These are phyloP conservation scores for Microplitis demolitor DNA, from an alignment of 1,140 invertebrate species.

Conservation along the genomic window DNA sequence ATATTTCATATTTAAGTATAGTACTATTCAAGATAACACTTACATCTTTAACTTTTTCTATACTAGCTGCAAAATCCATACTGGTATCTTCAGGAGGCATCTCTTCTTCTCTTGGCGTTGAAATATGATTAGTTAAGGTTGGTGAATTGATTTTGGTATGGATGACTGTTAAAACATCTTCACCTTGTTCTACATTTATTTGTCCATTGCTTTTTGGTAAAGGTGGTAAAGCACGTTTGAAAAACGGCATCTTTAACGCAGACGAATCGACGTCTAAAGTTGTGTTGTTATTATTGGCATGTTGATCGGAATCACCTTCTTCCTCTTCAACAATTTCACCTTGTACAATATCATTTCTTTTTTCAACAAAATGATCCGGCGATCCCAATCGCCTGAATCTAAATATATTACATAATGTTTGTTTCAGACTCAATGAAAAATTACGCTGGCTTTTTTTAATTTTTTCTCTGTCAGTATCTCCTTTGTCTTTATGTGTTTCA, in stretches of 20 bases:
- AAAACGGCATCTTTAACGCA: slow-evolving; percentile 61
- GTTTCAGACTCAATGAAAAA: slow-evolving; percentile 77
- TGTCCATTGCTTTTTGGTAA: slow-evolving; percentile 68
- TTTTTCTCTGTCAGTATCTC: slow-evolving; percentile 62
- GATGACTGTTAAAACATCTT: slow-evolving; percentile 48
- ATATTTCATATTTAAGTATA: no score
- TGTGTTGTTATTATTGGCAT: slow-evolving; percentile 53
- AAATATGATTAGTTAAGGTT: slow-evolving; percentile 43
- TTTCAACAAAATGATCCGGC: slow-evolving; percentile 56
- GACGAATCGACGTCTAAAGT: slow-evolving; percentile 42
- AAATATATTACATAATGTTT: slow-evolving; percentile 84
- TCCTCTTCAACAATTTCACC: slow-evolving; percentile 61
- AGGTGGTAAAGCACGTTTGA: slow-evolving; percentile 78
- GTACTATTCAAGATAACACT: slow-evolving; percentile 52
- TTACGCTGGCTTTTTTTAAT: slow-evolving; percentile 68
- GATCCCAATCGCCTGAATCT: slow-evolving; percentile 69
- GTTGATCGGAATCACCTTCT: slow-evolving; percentile 53
- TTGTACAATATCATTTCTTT: slow-evolving; percentile 58
- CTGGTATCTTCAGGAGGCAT: slow-evolving; percentile 60
- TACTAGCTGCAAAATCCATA: slow-evolving; percentile 88
- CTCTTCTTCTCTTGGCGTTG: slow-evolving; percentile 51
- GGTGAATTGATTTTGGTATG: slow-evolving; percentile 52
- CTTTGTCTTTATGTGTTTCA: slow-evolving; percentile 54
- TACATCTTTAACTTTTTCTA: slow-evolving; percentile 93
- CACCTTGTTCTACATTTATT: slow-evolving; percentile 46